Conservation (phyloP, 2,888 invertebrate genomes). For the Caenorhabditis japonica region DNA sequence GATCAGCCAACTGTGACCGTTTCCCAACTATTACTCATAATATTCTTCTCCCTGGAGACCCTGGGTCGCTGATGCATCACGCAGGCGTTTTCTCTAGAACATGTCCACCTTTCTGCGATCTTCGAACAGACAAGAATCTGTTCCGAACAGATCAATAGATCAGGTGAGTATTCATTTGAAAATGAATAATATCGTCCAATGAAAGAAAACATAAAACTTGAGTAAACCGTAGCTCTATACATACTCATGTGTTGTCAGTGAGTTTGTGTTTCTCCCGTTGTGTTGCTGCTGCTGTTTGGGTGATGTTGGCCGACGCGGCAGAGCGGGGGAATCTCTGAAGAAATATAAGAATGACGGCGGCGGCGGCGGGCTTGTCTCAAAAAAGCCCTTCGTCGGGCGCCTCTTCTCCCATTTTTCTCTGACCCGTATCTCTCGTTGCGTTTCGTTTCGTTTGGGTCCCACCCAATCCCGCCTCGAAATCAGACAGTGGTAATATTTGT, state of each 20-base stretch:
- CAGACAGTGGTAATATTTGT: slow-evolving; percentile 47
- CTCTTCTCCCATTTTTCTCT: slow-evolving; percentile 48
- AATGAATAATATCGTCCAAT: no score
- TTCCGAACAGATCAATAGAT: slow-evolving; percentile 8
- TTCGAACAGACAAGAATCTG: slow-evolving; percentile 20
- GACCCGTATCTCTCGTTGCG: slow-evolving; percentile 47
- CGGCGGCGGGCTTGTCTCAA: slow-evolving; percentile 44
- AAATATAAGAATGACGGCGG: slow-evolving; percentile 44
- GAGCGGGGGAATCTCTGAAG: slow-evolving; percentile 45
- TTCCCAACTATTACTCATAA: slow-evolving; percentile 20
- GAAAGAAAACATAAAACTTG: neutral
- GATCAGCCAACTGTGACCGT: slow-evolving; percentile 49
- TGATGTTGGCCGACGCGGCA: slow-evolving; percentile 33
- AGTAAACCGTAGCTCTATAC: slow-evolving; percentile 2
- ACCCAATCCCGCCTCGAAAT: slow-evolving; percentile 52
- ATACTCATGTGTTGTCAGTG: slow-evolving; percentile 31
- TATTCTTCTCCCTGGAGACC: slow-evolving; percentile 14
- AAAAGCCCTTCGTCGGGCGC: slow-evolving; percentile 50
- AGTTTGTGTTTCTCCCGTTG: slow-evolving; percentile 42
- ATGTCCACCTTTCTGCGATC: neutral
- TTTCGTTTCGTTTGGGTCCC: slow-evolving; percentile 34
- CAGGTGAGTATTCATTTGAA: no score
- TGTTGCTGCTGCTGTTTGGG: slow-evolving; percentile 50
- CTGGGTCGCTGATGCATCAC: slow-evolving; percentile 2
- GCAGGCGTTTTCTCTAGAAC: neutral